Percentiles rank a stretch among this genome's conserved stretches.
Conservation (phyloP, 2,113 vertebrate species). For the Heterocephalus glaber region DNA sequence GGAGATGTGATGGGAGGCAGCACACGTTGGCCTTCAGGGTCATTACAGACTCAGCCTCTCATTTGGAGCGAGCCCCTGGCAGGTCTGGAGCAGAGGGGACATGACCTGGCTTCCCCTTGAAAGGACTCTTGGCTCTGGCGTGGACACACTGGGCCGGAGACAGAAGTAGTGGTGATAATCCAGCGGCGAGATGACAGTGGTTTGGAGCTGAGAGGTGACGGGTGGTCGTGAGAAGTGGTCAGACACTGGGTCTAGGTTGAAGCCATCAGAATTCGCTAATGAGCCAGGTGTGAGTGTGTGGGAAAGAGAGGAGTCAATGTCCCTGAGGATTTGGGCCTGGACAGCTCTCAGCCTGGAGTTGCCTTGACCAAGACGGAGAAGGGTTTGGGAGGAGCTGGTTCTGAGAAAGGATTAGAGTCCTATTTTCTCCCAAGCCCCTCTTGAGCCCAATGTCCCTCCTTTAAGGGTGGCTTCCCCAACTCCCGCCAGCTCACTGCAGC, state of each 20-base stretch:
- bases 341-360: background rate
- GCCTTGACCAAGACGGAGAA: background rate
- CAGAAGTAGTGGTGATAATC: background rate
- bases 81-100: background rate
- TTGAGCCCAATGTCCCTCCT: background rate
- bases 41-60: background rate
- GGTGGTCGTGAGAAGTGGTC: background rate
- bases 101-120: background rate
- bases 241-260: background rate
- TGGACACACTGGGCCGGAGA: background rate
- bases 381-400: background rate
- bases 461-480: background rate
- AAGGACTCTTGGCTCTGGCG: background rate
- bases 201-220: background rate
- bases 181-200: background rate
- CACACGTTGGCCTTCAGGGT: fast-evolving
- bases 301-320: background rate
- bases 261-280: background rate
- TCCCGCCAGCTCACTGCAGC: no score
- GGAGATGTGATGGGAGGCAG: background rate
- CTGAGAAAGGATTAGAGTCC: background rate
- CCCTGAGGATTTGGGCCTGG: background rate
- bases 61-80: background rate
- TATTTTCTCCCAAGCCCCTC: background rate
- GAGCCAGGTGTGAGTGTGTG: background rate